phyloP scores from a whole-genome alignment of 1,140 invertebrate genomes.

The Zaprionus vittiger region DNA sequence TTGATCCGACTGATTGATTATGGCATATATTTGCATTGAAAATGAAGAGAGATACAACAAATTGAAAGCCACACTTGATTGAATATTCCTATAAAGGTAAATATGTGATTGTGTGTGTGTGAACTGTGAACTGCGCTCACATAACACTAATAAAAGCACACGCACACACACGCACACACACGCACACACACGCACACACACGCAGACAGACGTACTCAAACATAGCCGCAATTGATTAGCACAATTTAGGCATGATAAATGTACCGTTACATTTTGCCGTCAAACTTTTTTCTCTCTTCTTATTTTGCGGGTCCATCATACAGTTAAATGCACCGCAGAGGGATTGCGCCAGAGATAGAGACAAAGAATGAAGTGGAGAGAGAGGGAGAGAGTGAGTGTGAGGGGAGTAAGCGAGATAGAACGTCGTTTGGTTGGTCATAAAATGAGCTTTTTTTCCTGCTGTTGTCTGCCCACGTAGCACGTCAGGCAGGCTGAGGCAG shows the following conservation, averaged over 20 bases:
- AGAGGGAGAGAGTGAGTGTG: neutral
- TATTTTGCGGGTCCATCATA: conserved; percentile 31
- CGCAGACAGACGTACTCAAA: neutral
- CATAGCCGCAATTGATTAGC: conserved; percentile 66
- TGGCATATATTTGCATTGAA: conserved; percentile 14
- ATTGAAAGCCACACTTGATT: conserved; percentile 31
- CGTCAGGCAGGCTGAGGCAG: conserved; percentile 21
- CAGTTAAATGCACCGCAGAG: conserved; percentile 37
- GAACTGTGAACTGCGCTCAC: neutral
- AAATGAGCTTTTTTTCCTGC: conserved; percentile 10
- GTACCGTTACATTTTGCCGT: conserved; percentile 35
- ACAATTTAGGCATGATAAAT: conserved; percentile 68
- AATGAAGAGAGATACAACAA: conserved; percentile 19
- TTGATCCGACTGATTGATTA: conserved; percentile 32
- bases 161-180: neutral
- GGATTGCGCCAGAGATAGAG: neutral
- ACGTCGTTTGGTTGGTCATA: neutral
- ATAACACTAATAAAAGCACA: neutral
- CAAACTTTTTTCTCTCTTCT: conserved; percentile 24
- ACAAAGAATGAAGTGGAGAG: neutral
- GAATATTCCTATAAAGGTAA: neutral
- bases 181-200: neutral
- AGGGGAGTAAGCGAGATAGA: conserved; percentile 1
- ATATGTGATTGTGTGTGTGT: neutral
- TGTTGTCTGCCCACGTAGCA: conserved; percentile 7